These are phyloP conservation scores for Stichodactyla helianthus DNA, from an alignment of 64 coral and sea anemone genomes.

Conservation along the genomic window DNA sequence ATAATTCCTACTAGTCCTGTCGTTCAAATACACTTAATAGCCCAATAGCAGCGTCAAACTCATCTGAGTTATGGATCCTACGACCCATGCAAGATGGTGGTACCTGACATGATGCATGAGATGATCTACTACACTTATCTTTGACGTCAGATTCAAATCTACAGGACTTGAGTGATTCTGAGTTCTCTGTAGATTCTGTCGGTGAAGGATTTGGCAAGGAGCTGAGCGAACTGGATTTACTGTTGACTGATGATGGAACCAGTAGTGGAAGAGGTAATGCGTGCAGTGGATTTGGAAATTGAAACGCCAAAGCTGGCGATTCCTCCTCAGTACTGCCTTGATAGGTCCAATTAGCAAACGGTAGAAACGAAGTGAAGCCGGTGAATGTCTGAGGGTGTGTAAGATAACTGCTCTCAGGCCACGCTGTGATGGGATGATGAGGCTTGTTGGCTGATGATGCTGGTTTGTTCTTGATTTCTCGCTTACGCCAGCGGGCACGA, in stretches of 20 bases:
- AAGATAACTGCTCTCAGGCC: background rate
- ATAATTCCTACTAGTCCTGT: background rate
- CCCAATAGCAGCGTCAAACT: background rate
- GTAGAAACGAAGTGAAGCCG: background rate
- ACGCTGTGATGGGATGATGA: background rate
- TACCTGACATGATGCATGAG: background rate
- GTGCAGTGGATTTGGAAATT: background rate
- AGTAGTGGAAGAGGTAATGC: background rate
- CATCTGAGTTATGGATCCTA: background rate
- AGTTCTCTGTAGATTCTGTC: background rate
- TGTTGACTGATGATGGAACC: background rate
- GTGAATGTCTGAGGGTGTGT: background rate
- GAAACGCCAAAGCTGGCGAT: background rate
- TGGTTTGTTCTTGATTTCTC: conserved; percentile 64
- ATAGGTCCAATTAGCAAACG: background rate
- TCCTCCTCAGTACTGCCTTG: background rate
- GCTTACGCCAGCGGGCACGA: conserved; percentile 51
- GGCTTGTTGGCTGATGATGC: background rate
- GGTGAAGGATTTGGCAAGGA: background rate
- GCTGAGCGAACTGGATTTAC: background rate
- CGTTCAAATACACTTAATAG: conserved; percentile 8
- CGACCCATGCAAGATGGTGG: background rate
- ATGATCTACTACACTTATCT: background rate
- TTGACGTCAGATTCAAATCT: background rate
- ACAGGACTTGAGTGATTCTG: background rate